Base-by-base conservation (phyloP, 2,888 invertebrate genomes). In the Rhingia rostrata region DNA sequence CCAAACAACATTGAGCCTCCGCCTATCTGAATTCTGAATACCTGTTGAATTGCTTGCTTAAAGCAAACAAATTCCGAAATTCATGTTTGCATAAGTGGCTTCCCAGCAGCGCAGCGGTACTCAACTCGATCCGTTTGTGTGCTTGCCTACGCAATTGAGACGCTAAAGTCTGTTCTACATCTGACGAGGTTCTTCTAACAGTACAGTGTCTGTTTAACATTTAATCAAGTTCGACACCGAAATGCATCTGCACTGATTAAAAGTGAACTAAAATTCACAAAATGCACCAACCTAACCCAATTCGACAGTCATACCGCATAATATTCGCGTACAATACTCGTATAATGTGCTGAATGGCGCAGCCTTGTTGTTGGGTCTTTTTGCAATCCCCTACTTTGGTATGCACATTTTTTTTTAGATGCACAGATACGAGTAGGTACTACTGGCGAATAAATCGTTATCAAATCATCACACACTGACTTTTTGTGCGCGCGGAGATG, bases 81-180 rank as follows among this genome's bases (percentile, higher is more conserved):
- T 83, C 37, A 74, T 83, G 79, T 84, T 84, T 84, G 74, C 83
- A 79, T 84, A 84, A 84, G 80, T 84, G 83, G 79, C 58, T 53
- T 66, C 53, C 61, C 82, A 47, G 54, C 58, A 54, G 47, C 22
- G 22, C 22, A 45, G 58, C 41, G 56, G 39, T 14, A 58, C 37
- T 35, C 37, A 43, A 43, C 14, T 66, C 45, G 60, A 14, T 66
- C 54, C 51, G 58, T 69, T 69, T 69, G 53, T 47, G 74, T 37
- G 74, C 43, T 69, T 49, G 74, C 83, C 83, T 84, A 84, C 83
- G 80, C 83, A 84, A 80, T 69, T 74, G 61, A 79, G 56, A 73
- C 56, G 43, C 54, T 53, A 51, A 69, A 45, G 35, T 51, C 47
- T 84, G 83, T 74, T 79, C 83, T 74, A 84, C 74, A 84, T 79